These are phyloP conservation scores for Drosophila sulfurigaster DNA, from an alignment of 1,140 invertebrate genomes.

Conservation along the genomic window DNA sequence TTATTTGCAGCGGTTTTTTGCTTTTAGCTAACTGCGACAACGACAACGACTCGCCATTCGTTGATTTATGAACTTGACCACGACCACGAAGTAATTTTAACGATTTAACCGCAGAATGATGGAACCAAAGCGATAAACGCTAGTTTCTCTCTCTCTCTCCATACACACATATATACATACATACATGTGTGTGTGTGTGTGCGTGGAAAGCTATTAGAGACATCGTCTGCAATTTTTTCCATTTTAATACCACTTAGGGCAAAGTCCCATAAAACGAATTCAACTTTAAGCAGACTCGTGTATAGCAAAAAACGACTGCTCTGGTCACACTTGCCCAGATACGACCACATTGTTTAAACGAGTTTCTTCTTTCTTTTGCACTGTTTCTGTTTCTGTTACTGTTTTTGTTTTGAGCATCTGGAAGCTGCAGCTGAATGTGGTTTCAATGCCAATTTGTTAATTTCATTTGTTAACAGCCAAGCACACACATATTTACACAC, in stretches of 20 bases:
- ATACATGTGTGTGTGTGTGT: conserved; percentile 32
- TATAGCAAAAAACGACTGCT: conserved; percentile 18
- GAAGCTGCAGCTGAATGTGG: not conserved
- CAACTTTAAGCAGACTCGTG: conserved; percentile 50
- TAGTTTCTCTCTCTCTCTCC: conserved; percentile 10
- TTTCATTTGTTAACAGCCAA: conserved; percentile 6
- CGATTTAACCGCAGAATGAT: conserved; percentile 82
- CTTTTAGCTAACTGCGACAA: conserved; percentile 60
- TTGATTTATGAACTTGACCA: conserved; percentile 83
- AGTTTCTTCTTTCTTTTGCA: not conserved
- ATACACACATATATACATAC: conserved; percentile 12
- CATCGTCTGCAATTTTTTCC: conserved; percentile 70
- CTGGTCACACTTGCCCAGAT: conserved; percentile 5
- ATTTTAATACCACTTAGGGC: conserved; percentile 71
- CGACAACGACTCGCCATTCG: conserved; percentile 58
- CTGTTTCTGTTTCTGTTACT: not conserved
- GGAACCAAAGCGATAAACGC: conserved; percentile 76
- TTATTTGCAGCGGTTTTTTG: conserved; percentile 45
- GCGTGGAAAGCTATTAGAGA: conserved; percentile 77
- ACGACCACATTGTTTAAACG: conserved; percentile 6
- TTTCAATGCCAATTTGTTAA: conserved; percentile 10
- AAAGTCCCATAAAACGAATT: conserved; percentile 73
- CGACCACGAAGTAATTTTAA: conserved; percentile 78
- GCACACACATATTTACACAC: not conserved
- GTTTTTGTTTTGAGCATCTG: conserved; percentile 13